Percentiles rank a stretch among this genome's conserved stretches.
phyloP scores from a whole-genome alignment of 2,888 invertebrate species.

The Psylliodes chrysocephalus region DNA sequence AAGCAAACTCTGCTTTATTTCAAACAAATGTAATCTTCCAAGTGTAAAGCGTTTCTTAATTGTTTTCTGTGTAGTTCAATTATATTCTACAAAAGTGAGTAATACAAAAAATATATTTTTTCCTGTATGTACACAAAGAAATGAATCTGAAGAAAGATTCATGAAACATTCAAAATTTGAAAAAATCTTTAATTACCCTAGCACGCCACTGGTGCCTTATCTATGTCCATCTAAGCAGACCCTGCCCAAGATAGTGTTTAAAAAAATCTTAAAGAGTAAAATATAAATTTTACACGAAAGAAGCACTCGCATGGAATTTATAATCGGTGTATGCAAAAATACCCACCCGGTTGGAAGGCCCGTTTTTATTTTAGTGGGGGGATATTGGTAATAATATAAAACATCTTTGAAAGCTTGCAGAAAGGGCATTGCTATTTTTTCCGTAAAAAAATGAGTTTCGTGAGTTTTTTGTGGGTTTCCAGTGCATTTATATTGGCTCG shows the following conservation, averaged over 20 bases:
- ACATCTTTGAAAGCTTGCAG: conserved; percentile 8
- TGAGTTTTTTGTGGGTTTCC: conserved; percentile 1
- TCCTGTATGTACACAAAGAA: too few relatives aligned
- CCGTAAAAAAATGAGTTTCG: neutral
- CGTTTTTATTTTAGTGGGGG: conserved; percentile 16
- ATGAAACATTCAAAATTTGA: too few relatives aligned
- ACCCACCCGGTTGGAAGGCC: neutral
- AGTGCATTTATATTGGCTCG: neutral
- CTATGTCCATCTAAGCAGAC: conserved; percentile 56
- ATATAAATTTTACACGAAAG: conserved; percentile 60
- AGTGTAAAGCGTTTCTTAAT: too few relatives aligned
- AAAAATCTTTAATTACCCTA: too few relatives aligned
- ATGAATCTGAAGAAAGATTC: too few relatives aligned
- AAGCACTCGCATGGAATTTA: conserved; percentile 57
- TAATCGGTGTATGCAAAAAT: conserved; percentile 49
- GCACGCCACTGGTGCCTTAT: conserved; percentile 48
- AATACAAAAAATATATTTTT: too few relatives aligned
- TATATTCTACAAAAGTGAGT: too few relatives aligned
- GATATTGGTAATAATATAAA: conserved; percentile 14
- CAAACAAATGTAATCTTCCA: too few relatives aligned
- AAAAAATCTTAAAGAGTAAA: conserved; percentile 55
- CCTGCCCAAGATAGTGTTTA: conserved; percentile 57
- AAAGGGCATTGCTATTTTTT: conserved; percentile 9
- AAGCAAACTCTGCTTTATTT: too few relatives aligned
- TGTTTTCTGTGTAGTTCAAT: too few relatives aligned